Percentiles rank a stretch among this genome's conserved stretches.
Evolutionary conservation across 2,797 vertebrate genomes (phyloP).

Genomic region (Gallinago stenura): DNA sequence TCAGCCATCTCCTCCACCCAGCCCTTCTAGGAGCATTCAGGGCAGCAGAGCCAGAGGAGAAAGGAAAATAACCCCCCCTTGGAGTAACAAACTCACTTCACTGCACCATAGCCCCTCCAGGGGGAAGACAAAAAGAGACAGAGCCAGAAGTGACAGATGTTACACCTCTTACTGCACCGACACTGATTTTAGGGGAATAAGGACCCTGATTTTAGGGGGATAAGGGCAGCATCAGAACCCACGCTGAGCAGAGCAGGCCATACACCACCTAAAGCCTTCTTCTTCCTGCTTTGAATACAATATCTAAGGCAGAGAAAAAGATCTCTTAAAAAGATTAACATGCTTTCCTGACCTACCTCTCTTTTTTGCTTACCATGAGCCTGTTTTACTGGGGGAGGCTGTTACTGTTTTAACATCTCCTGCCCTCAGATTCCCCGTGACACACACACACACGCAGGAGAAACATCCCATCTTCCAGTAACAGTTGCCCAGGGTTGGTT

Average conservation of each 20-base stretch:
- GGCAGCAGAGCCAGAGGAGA: background rate
- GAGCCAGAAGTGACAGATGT: background rate
- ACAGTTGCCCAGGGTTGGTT: background rate
- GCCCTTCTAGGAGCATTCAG: background rate
- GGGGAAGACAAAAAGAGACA: background rate
- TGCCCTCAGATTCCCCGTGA: background rate
- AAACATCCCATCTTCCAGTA: background rate
- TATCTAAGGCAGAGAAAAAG: background rate
- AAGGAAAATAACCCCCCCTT: background rate
- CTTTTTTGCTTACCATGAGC: background rate
- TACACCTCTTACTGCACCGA: background rate
- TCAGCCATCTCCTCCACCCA: background rate
- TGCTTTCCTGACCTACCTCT: background rate
- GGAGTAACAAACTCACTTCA: background rate
- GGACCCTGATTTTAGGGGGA: background rate
- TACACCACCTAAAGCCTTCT: background rate
- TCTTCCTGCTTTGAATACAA: background rate
- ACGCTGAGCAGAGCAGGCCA: background rate
- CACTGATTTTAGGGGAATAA: background rate
- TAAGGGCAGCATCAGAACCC: rapidly evolving
- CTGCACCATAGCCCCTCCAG: rapidly evolving
- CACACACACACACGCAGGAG: background rate
- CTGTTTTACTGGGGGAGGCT: rapidly evolving
- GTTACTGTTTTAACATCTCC: background rate
- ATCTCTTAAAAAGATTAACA: background rate